A percentile compares a stretch with the other conserved stretches of the same genome.
Evolutionary conservation across 2,113 vertebrate genomes (phyloP).

Genomic region (Alethe castanea): DNA sequence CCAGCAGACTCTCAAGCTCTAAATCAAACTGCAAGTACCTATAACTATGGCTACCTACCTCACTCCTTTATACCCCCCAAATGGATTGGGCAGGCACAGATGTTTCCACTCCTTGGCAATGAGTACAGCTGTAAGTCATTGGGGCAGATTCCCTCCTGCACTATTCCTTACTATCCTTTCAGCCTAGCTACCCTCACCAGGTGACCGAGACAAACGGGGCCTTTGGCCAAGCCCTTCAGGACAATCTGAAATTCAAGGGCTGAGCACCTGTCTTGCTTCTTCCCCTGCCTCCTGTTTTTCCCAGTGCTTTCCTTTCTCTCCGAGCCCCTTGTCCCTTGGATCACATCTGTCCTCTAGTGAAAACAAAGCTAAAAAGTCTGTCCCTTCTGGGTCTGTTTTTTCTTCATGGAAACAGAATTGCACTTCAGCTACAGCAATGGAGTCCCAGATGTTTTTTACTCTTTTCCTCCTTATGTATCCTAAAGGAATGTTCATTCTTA

Average conservation of each 20-base stretch:
- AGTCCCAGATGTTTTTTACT: background rate
- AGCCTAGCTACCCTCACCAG: too few species aligned
- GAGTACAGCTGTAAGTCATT: too few species aligned
- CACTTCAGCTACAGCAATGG: background rate
- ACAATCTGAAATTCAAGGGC: background rate
- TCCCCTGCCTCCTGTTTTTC: background rate
- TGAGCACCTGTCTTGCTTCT: background rate
- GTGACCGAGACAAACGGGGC: rapidly evolving
- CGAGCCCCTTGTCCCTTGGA: background rate
- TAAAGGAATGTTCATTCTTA: background rate
- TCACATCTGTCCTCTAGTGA: background rate
- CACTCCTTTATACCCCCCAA: too few species aligned
- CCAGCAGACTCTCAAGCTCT: too few species aligned
- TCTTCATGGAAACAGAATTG: background rate
- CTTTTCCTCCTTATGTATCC: background rate
- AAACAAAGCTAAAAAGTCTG: background rate
- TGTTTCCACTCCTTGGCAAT: too few species aligned
- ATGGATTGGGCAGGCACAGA: too few species aligned
- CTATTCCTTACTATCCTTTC: too few species aligned
- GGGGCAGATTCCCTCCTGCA: too few species aligned
- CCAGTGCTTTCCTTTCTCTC: background rate
- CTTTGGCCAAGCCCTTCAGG: background rate
- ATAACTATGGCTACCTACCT: too few species aligned
- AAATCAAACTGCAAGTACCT: too few species aligned
- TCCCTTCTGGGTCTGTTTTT: background rate